Conservation (phyloP, 2,888 invertebrate species). For the Bedellia somnulentella region DNA sequence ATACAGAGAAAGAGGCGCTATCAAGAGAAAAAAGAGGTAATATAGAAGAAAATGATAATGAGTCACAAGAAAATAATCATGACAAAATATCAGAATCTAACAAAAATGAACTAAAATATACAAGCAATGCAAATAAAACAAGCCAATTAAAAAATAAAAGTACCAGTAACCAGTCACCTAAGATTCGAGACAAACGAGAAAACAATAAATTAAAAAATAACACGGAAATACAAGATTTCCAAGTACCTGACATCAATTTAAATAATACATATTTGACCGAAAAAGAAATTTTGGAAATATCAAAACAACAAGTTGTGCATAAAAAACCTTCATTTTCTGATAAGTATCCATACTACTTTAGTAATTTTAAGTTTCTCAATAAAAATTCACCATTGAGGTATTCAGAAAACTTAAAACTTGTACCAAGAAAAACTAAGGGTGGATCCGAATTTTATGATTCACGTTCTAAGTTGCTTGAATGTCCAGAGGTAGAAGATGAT, state of each 20-base stretch:
- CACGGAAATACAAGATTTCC: too few relatives aligned
- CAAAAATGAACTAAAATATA: neutral
- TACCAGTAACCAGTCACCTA: constrained; percentile 9
- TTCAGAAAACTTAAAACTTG: constrained; percentile 62
- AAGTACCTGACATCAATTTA: constrained; percentile 29
- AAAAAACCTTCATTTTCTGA: constrained; percentile 15
- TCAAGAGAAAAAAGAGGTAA: constrained; percentile 3
- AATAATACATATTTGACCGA: constrained; percentile 27
- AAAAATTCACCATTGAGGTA: constrained; percentile 67
- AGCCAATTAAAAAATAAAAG: constrained; percentile 1
- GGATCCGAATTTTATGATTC: constrained; percentile 74
- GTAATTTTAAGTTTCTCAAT: constrained; percentile 29
- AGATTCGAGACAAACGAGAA: constrained; percentile 27
- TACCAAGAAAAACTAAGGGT: constrained; percentile 66
- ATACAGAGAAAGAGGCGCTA: constrained; percentile 5
- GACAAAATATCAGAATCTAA: constrained; percentile 5
- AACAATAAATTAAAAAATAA: too few relatives aligned
- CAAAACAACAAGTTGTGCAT: constrained; percentile 17
- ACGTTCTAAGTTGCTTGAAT: constrained; percentile 39
- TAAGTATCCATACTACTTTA: constrained; percentile 71
- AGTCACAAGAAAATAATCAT: neutral
- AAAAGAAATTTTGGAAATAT: constrained; percentile 20
- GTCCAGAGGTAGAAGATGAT: constrained; percentile 56
- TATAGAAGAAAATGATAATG: constrained; percentile 5
- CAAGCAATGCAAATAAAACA: neutral